A percentile compares a stretch with the other conserved stretches of the same genome.
These are phyloP conservation scores for Tinea trinotella DNA, from an alignment of 2,888 invertebrate species.

Conservation along the genomic window DNA sequence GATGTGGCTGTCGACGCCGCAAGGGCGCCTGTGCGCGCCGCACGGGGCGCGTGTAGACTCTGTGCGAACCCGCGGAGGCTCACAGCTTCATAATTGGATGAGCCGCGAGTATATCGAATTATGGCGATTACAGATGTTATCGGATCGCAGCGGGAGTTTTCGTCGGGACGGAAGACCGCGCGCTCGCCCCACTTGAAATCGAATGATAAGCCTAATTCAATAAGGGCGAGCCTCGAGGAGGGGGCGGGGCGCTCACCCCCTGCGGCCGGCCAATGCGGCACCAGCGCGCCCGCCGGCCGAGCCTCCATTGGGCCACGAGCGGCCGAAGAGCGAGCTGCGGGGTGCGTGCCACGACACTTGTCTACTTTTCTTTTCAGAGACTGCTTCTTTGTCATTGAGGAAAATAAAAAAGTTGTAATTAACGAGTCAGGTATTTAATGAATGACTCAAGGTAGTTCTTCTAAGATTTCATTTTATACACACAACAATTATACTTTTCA, in stretches of 20 bases:
- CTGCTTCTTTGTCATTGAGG: conserved; percentile 72
- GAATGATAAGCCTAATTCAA: conserved; percentile 87
- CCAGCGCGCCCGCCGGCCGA: conserved; percentile 39
- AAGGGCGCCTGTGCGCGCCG: conserved; percentile 39
- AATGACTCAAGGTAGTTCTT: conserved; percentile 47
- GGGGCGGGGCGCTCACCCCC: conserved; percentile 63
- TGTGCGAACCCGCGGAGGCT: conserved; percentile 43
- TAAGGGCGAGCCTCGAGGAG: conserved; percentile 75
- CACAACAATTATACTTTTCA: not conserved
- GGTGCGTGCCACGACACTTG: conserved; percentile 72
- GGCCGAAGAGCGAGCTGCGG: conserved; percentile 32
- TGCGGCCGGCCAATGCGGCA: conserved; percentile 36
- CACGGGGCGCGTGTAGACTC: conserved; percentile 46
- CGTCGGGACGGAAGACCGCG: conserved; percentile 58
- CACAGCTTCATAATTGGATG: conserved; percentile 66
- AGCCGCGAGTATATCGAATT: conserved; percentile 63
- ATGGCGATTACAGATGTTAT: conserved; percentile 68
- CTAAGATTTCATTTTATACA: conserved; percentile 7
- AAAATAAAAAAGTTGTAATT: conserved; percentile 73
- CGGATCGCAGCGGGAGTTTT: conserved; percentile 58
- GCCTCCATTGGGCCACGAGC: conserved; percentile 39
- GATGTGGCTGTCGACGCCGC: conserved; percentile 25
- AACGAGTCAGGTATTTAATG: conserved; percentile 69
- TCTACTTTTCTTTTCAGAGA: conserved; percentile 73
- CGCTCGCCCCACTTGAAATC: conserved; percentile 70